phyloP scores from a whole-genome alignment of 2,797 vertebrate genomes.

The Meriones psammophilus region DNA sequence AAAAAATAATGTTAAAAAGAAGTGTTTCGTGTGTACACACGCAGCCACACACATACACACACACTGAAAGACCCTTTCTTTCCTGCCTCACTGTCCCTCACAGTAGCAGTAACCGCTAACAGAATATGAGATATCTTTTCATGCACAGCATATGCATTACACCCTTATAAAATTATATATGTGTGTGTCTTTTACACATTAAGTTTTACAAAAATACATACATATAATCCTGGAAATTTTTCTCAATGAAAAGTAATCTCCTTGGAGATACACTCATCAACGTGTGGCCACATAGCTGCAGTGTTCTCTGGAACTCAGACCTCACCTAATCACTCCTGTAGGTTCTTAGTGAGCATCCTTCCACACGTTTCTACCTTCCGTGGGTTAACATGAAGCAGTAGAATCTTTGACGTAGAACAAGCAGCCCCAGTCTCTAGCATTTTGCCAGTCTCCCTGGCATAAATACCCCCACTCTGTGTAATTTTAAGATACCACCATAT shows the following conservation, averaged over 20 bases:
- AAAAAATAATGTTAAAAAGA: not conserved
- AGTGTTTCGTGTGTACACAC: not conserved
- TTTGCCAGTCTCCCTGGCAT: slow-evolving; percentile 22
- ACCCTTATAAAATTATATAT: not conserved
- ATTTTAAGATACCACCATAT: not conserved
- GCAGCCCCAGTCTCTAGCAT: not conserved
- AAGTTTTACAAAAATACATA: slow-evolving; percentile 9
- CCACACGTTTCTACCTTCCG: slow-evolving; percentile 23
- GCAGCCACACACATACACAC: not conserved
- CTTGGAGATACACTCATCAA: not conserved
- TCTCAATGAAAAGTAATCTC: slow-evolving; percentile 12
- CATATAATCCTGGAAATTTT: not conserved
- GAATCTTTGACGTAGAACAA: not conserved
- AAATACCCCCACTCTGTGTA: not conserved
- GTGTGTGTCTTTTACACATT: not conserved
- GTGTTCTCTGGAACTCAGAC: slow-evolving; percentile 8
- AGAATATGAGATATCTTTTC: not conserved
- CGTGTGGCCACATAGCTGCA: not conserved
- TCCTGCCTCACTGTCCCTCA: not conserved
- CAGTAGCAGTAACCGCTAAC: not conserved
- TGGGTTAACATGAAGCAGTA: not conserved
- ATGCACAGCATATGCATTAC: not conserved
- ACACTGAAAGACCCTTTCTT: not conserved
- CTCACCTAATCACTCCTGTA: not conserved
- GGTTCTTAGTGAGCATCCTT: slow-evolving; percentile 31